Evolutionary conservation across 1,140 invertebrate species (phyloP).

Genomic region (Drosophila dunni): DNA sequence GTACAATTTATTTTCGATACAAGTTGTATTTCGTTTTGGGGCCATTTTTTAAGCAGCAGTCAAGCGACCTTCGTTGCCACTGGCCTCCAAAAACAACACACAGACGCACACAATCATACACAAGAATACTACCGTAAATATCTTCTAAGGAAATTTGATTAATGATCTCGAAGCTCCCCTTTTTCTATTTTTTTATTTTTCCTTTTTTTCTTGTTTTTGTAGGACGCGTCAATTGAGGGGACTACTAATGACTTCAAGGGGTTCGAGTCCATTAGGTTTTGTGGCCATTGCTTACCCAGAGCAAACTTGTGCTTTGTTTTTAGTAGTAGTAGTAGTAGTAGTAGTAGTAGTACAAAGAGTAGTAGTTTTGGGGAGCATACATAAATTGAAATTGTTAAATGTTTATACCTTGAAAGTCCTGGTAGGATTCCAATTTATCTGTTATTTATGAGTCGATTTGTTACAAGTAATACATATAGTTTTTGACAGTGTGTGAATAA

Average conservation of each 20-base stretch:
- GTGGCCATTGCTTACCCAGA: conserved; percentile 61
- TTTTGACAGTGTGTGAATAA: conserved; percentile 33
- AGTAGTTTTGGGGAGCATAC: conserved; percentile 33
- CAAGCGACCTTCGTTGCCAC: conserved; percentile 36
- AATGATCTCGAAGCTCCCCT: conserved; percentile 63
- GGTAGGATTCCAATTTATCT: conserved; percentile 85
- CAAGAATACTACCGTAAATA: conserved; percentile 19
- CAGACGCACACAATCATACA: conserved; percentile 32
- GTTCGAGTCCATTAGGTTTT: conserved; percentile 76
- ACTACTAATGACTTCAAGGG: conserved; percentile 69
- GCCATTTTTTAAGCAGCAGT: conserved; percentile 61
- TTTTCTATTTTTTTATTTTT: conserved; percentile 7
- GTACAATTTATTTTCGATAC: conserved; percentile 82
- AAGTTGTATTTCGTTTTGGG: conserved; percentile 65
- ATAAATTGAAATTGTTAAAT: conserved; percentile 79
- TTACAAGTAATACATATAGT: conserved; percentile 66
- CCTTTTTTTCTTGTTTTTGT: conserved; percentile 5
- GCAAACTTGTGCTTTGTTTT: conserved; percentile 50
- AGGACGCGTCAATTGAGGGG: conserved; percentile 26
- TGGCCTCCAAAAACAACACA: conserved; percentile 14
- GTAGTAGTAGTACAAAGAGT: conserved; percentile 1
- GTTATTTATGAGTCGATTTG: conserved; percentile 79
- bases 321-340: conserved; percentile 12
- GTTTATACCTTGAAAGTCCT: conserved; percentile 85
- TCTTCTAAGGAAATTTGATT: conserved; percentile 72